These are phyloP conservation scores for Nicator chloris DNA, from an alignment of 2,113 vertebrate species.

Conservation along the genomic window DNA sequence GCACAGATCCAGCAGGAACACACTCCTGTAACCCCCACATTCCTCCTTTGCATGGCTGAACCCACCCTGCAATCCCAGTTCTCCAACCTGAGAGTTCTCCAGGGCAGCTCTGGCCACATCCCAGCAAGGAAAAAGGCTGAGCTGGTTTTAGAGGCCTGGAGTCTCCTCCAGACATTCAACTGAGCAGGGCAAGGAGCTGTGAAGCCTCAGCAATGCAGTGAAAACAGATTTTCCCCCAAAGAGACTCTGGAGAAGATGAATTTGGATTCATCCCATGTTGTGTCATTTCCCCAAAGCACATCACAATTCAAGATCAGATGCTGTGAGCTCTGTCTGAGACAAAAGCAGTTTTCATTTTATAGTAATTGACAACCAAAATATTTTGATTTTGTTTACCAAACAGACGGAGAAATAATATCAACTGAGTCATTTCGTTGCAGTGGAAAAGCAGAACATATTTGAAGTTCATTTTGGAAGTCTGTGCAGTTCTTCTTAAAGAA, in stretches of 20 bases:
- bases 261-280: neutral
- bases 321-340: neutral
- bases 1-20: neutral
- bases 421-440: neutral
- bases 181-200: neutral
- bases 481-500: neutral
- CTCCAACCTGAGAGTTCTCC: neutral
- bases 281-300: neutral
- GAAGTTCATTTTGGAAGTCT: neutral
- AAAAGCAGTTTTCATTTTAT: neutral
- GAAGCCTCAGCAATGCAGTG: neutral
- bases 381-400: neutral
- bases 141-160: neutral
- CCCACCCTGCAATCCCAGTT: too few species aligned
- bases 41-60: rapidly evolving
- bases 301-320: neutral
- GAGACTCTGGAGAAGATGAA: neutral
- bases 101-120: too few species aligned
- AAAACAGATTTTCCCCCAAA: neutral
- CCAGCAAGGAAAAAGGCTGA: neutral
- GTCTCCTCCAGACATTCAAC: neutral
- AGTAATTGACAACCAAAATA: neutral
- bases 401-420: neutral
- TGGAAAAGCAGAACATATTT: neutral
- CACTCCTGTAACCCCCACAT: neutral